Percentiles rank a stretch among this genome's conserved stretches.
Conservation (phyloP, 2,888 invertebrate genomes). For the Lottia scabra region DNA sequence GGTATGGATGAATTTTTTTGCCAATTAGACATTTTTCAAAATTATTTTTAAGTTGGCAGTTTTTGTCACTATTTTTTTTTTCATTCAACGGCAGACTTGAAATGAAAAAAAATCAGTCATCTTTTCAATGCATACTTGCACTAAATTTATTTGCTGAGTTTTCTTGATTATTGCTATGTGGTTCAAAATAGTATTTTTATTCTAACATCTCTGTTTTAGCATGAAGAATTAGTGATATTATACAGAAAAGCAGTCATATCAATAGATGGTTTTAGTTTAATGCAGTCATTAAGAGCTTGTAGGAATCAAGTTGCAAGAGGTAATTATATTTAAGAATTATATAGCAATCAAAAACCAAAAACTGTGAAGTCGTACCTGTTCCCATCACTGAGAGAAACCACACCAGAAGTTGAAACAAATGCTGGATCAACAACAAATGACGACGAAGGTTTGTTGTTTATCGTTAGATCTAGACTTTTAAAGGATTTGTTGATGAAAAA, state of each 20-base stretch:
- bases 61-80: too few species aligned
- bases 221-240: constrained; percentile 82
- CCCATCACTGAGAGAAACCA: constrained; percentile 48
- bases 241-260: constrained; percentile 81
- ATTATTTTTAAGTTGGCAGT: too few species aligned
- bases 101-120: background rate
- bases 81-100: too few species aligned
- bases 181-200: too few species aligned
- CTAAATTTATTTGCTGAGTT: background rate
- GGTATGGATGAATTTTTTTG: too few species aligned
- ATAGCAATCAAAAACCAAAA: too few species aligned
- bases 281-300: constrained; percentile 82
- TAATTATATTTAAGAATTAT: too few species aligned
- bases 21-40: too few species aligned
- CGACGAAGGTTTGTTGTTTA: background rate
- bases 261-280: constrained; percentile 82
- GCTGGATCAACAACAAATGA: constrained; percentile 11
- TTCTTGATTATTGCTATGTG: background rate
- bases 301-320: constrained; percentile 85
- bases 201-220: constrained; percentile 42
- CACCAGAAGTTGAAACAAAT: constrained; percentile 24
- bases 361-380: constrained; percentile 73
- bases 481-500: too few species aligned
- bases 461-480: background rate
- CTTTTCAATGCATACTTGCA: background rate